These are phyloP conservation scores for Lanistes nyassanus DNA, from an alignment of 1,140 invertebrate species.

Conservation along the genomic window DNA sequence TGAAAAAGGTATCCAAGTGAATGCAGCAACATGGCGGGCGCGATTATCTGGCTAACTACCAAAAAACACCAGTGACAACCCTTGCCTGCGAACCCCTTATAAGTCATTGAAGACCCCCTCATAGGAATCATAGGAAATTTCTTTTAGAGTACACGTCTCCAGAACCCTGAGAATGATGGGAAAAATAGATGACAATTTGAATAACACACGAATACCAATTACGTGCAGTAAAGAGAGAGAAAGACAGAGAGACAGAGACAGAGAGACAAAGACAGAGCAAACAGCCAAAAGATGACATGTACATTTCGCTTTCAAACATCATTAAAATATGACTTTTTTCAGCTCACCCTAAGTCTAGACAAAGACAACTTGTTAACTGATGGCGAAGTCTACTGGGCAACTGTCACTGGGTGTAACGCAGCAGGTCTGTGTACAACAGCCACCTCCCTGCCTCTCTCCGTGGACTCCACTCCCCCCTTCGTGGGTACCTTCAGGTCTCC, in stretches of 20 bases:
- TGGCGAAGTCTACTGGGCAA: conserved; percentile 39
- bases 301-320: background rate
- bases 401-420: conserved; percentile 46
- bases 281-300: too few relatives aligned
- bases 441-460: conserved; percentile 24
- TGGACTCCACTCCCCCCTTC: conserved; percentile 46
- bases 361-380: conserved; percentile 22
- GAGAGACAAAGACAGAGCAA: background rate
- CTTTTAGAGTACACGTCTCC: too few relatives aligned
- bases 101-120: too few relatives aligned
- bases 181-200: too few relatives aligned
- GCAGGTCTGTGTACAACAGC: conserved; percentile 40
- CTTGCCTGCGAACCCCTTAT: too few relatives aligned
- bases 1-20: too few relatives aligned
- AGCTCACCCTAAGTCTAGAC: conserved; percentile 2
- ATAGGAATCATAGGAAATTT: too few relatives aligned
- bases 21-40: too few relatives aligned
- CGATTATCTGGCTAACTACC: too few relatives aligned
- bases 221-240: background rate
- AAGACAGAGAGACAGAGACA: conserved; percentile 22
- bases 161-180: too few relatives aligned
- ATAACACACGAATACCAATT: too few relatives aligned
- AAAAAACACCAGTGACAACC: too few relatives aligned
- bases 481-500: conserved; percentile 38
- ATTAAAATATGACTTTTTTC: background rate